A percentile compares a stretch with the other conserved stretches of the same genome.
Conservation (phyloP, 2,888 invertebrate genomes). For the Perizoma flavofasciatum region DNA sequence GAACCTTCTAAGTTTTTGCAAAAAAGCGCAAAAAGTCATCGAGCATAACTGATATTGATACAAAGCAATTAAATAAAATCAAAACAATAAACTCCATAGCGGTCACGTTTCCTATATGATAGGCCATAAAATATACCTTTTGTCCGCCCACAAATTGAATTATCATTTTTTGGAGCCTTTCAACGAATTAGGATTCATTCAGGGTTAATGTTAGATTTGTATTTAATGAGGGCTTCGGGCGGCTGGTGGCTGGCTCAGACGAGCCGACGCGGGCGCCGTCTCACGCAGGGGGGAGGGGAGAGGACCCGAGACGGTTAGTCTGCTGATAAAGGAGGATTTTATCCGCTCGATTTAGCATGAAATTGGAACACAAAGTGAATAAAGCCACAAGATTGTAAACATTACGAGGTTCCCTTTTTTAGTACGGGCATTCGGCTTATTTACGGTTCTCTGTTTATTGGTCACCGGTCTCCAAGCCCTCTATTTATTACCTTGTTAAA, state of each 20-base stretch:
- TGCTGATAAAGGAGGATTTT: slow-evolving; percentile 81
- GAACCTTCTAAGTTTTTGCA: no score
- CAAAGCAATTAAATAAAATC: slow-evolving; percentile 3
- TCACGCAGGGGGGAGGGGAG: slow-evolving; percentile 25
- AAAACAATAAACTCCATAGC: slow-evolving; percentile 11
- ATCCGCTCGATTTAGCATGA: slow-evolving; percentile 84
- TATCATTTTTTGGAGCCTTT: slow-evolving; percentile 67
- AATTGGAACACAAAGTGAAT: slow-evolving; percentile 84
- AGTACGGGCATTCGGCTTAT: slow-evolving; percentile 75
- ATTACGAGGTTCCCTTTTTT: slow-evolving; percentile 82
- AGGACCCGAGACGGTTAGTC: slow-evolving; percentile 73
- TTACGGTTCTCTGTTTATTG: slow-evolving; percentile 81
- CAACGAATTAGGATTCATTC: slow-evolving; percentile 67
- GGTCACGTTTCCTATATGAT: slow-evolving; percentile 10
- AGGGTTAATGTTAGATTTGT: slow-evolving; percentile 70
- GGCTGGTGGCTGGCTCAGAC: slow-evolving; percentile 42
- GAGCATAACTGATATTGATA: neutral
- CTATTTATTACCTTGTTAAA: slow-evolving; percentile 82
- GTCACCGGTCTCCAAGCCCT: slow-evolving; percentile 66
- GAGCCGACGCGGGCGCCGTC: slow-evolving; percentile 36
- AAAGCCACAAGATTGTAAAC: slow-evolving; percentile 84
- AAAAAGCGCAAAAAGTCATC: no score
- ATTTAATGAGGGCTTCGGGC: slow-evolving; percentile 65
- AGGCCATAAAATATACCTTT: slow-evolving; percentile 37
- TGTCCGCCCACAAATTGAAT: slow-evolving; percentile 66